Base-by-base conservation (phyloP, 1,140 invertebrate species). In the Cydia strobilella region DNA sequence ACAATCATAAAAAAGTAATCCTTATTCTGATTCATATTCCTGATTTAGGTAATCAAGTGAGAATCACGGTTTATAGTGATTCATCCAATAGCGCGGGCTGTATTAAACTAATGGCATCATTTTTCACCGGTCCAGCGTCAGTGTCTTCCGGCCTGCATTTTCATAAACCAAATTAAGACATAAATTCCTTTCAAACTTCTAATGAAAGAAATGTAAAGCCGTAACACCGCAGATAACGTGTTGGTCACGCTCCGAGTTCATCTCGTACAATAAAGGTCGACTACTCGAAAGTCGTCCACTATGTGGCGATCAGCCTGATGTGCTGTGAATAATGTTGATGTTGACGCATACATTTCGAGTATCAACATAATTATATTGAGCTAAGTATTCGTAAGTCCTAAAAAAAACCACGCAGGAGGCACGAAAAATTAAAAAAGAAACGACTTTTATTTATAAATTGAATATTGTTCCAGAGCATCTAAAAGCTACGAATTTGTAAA, bases 151-250 rank as follows among this genome's bases (percentile, higher is more conserved):
- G 85, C 78, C 77, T 73, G 82, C 80, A 86, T 85, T 84, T 80
- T 82, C 80, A 83, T 82, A 84, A 83, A 76, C 75, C 77, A 88
- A 90, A 90, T 90, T 84, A 90, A 92, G 89, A 90, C 90, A 90
- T 92, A 85, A 90, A 90, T 86, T 84, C 87, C 83, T 73, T 85
- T 80, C 65, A 78, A 79, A 74, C 72, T 66, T 66, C 76, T 80
- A 83, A 89, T 83, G 82, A 86, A 84, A 90, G 65, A 88, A 86
- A 79, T 80, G 81, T 81, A 81, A 86, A 86, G 77, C 79, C 81
- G 77, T 90, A 90, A 90, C 83, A 84, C 89, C 86, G 78, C 79
- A 80, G 76, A 86, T 85, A 86, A 88, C 82, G 80, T 69, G 80
- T 76, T 74, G 81, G 90, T 90, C 90, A 92, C 90, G 90, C 88